Conservation (phyloP, 1,140 invertebrate genomes). For the Drosophila varians region DNA sequence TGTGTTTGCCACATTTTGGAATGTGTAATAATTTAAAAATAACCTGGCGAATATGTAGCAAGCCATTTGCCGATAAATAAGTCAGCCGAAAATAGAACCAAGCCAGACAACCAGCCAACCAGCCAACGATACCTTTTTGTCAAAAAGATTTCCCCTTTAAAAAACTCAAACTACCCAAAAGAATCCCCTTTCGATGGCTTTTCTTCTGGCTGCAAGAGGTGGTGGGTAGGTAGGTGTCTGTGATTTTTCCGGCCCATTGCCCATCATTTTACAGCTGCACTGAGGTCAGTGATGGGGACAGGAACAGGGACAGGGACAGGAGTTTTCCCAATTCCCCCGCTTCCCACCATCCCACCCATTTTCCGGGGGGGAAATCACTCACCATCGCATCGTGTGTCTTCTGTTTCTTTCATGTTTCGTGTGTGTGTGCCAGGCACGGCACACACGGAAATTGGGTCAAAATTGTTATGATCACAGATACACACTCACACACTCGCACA, state of each 20-base stretch:
- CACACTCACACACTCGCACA: conserved; percentile 16
- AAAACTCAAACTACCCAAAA: background rate
- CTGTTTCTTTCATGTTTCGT: conserved; percentile 60
- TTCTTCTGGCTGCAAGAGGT: background rate
- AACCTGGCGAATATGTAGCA: conserved; percentile 75
- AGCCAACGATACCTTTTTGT: conserved; percentile 51
- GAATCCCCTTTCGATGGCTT: background rate
- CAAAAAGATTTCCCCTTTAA: conserved; percentile 17
- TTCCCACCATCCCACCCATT: background rate
- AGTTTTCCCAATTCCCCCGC: background rate
- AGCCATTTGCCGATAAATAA: conserved; percentile 71
- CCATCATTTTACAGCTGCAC: conserved; percentile 63
- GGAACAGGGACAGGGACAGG: conserved; percentile 29
- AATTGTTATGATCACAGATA: conserved; percentile 80
- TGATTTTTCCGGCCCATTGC: conserved; percentile 52
- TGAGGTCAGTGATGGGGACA: conserved; percentile 71
- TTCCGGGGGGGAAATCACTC: conserved; percentile 52
- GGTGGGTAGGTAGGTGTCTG: conserved; percentile 21
- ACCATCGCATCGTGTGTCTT: conserved; percentile 33
- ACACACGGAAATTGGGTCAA: conserved; percentile 74
- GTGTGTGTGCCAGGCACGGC: conserved; percentile 39
- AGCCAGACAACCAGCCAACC: conserved; percentile 39
- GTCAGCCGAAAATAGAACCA: conserved; percentile 57
- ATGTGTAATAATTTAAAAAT: conserved; percentile 80
- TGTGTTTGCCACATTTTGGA: conserved; percentile 78